Conservation (phyloP, 1,140 invertebrate species). For the Psix sp. region DNA sequence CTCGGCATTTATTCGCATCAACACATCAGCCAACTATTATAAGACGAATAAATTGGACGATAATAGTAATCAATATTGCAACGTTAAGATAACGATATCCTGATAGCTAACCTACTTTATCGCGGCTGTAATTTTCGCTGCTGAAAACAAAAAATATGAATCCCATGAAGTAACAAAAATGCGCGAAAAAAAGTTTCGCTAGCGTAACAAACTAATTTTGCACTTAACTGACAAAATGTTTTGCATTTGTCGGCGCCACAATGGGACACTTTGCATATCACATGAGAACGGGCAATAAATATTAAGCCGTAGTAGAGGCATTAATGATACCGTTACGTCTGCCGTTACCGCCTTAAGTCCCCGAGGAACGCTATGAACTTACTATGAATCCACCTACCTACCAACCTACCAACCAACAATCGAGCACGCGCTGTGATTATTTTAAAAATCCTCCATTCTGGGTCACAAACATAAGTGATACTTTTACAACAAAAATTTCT, state of each 20-base stretch:
- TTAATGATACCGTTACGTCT: conserved; percentile 73
- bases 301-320: conserved; percentile 70
- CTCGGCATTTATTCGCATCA: conserved; percentile 12
- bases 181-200: too few species aligned
- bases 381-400: conserved; percentile 47
- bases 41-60: conserved; percentile 8
- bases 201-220: conserved; percentile 3
- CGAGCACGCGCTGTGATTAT: conserved; percentile 9
- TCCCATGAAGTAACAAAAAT: too few species aligned
- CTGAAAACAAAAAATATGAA: too few species aligned
- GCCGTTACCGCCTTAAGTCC: conserved; percentile 76
- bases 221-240: conserved; percentile 2
- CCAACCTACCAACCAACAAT: conserved; percentile 43
- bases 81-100: not conserved
- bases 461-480: conserved; percentile 13
- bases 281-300: conserved; percentile 72
- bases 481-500: too few species aligned
- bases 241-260: conserved; percentile 21
- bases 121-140: not conserved
- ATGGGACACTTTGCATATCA: conserved; percentile 17
- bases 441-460: conserved; percentile 24
- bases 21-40: conserved; percentile 13
- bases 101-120: not conserved
- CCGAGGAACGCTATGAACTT: conserved; percentile 55
- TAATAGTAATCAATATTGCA: not conserved